Percentiles rank a stretch among this genome's conserved stretches.
phyloP scores from a whole-genome alignment of 2,113 vertebrate genomes.

The Marmota monax region DNA sequence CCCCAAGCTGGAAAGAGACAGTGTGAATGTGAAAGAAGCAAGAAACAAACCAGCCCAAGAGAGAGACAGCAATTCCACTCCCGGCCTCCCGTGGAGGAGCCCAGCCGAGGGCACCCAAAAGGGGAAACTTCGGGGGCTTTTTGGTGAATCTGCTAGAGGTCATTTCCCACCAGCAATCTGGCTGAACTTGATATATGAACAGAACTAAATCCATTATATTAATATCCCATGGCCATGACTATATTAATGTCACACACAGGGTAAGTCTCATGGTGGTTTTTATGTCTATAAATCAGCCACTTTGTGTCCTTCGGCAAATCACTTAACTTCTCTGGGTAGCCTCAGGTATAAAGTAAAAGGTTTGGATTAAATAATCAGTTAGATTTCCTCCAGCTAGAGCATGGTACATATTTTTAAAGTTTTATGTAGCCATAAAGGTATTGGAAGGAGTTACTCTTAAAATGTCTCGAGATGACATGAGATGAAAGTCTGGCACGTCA shows the following conservation, averaged over 20 bases:
- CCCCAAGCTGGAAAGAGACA: not conserved
- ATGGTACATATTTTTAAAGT: not conserved
- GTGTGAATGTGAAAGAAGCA: not conserved
- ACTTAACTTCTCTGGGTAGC: not conserved
- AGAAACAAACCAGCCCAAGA: not conserved
- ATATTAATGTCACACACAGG: not conserved
- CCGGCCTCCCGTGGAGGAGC: rapidly evolving
- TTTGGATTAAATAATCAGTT: slow-evolving; percentile 36
- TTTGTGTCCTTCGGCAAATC: slow-evolving; percentile 31
- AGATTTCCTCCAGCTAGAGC: slow-evolving; percentile 7
- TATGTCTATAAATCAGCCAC: not conserved
- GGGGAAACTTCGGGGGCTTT: not conserved
- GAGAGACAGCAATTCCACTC: not conserved
- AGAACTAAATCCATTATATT: not conserved
- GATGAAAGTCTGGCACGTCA: not conserved
- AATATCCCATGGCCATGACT: not conserved
- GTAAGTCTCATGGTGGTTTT: not conserved
- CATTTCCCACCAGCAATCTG: not conserved
- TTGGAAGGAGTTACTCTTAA: not conserved
- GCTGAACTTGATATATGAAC: not conserved
- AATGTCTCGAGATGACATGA: not conserved
- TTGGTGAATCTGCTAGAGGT: not conserved
- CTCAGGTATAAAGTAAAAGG: not conserved
- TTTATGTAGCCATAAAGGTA: not conserved
- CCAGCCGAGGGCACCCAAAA: not conserved